Conservation (phyloP, 2,888 invertebrate genomes). For the Cosmia trapezina region DNA sequence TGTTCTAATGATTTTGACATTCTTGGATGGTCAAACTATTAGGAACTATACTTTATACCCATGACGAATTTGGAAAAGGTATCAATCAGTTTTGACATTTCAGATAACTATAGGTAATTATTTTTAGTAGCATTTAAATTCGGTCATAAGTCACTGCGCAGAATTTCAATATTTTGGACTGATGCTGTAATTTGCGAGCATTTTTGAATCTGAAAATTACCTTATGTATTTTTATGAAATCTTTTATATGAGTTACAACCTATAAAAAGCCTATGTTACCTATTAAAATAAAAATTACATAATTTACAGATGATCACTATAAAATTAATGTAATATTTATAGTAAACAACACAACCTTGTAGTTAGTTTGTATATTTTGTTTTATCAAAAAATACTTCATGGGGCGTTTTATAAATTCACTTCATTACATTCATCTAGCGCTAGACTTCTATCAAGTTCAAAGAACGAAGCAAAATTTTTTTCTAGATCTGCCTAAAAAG, state of each 20-base stretch:
- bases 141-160: neutral
- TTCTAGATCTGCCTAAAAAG: slow-evolving; percentile 18
- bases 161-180: neutral
- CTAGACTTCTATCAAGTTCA: neutral
- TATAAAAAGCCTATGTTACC: neutral
- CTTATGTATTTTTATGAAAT: neutral
- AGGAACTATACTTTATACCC: slow-evolving; percentile 21
- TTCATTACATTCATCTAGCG: neutral
- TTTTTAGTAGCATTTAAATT: neutral
- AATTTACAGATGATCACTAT: neutral
- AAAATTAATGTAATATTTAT: neutral
- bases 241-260: neutral
- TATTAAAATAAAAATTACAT: slow-evolving; percentile 9
- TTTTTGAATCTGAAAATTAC: neutral
- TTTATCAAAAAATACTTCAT: neutral
- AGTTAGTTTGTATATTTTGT: neutral
- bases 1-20: slow-evolving; percentile 62
- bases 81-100: slow-evolving; percentile 23
- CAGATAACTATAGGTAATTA: neutral
- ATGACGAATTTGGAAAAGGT: slow-evolving; percentile 24
- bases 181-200: neutral
- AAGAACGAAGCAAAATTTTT: slow-evolving; percentile 19
- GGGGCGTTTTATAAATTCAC: neutral
- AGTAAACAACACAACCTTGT: neutral
- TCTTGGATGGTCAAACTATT: slow-evolving; percentile 35